These are phyloP conservation scores for Gorsachius magnificus DNA, from an alignment of 2,797 vertebrate genomes.

Conservation along the genomic window DNA sequence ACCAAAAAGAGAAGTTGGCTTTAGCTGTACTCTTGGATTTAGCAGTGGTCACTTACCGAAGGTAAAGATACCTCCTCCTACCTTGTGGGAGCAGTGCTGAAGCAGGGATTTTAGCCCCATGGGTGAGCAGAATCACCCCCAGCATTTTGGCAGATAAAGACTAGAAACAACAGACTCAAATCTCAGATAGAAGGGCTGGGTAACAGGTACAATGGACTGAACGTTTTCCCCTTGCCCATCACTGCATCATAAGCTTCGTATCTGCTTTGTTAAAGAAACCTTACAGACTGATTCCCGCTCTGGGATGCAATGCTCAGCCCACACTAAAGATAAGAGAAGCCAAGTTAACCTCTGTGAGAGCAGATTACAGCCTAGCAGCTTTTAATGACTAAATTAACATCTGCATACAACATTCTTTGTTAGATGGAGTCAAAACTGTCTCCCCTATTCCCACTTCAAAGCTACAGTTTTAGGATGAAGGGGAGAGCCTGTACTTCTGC, in stretches of 20 bases:
- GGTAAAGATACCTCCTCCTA: background rate
- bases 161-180: background rate
- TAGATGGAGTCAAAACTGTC: background rate
- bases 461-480: fast-evolving
- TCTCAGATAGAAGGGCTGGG: background rate
- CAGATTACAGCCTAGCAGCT: background rate
- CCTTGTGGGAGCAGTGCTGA: background rate
- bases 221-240: fast-evolving
- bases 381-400: background rate
- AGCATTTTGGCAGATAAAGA: background rate
- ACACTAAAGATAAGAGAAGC: background rate
- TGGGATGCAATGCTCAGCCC: background rate
- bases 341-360: background rate
- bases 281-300: fast-evolving
- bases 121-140: background rate
- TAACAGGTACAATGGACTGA: fast-evolving
- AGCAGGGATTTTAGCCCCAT: background rate
- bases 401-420: background rate
- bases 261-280: background rate
- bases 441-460: background rate
- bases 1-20: background rate
- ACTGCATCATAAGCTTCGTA: fast-evolving
- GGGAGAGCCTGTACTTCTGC: background rate
- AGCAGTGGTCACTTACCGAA: background rate
- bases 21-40: background rate